Evolutionary conservation across 2,888 invertebrate genomes (phyloP), one percentile per base, ranked within the genome.

Genomic region (Agonopterix arenella): DNA sequence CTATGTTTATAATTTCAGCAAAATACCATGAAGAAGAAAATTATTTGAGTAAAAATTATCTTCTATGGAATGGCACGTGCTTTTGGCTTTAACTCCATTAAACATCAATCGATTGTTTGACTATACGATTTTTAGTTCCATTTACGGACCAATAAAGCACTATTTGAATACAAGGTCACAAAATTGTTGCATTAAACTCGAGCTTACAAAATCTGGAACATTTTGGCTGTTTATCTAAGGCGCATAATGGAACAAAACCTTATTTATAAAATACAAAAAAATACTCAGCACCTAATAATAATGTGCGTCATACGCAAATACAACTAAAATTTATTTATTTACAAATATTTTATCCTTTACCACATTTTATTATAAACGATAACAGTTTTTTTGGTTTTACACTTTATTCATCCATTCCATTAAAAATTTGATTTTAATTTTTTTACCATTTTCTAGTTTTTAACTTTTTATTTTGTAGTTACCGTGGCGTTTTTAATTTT

Each of bases 61-160:
- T 76, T 76, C 80, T 69, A 55, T 56, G 50, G 40, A 62, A 79
- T 84, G 80, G 81, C 79, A 78, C 73, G 75, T 80, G 81, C 81
- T 28, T 28, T 28, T 5, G 28, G 28, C 28, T 28, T 28, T 7
- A 28, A 28, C 28, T 7, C 28, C 28, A 28, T 28, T 28, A 28
- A 28, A 28, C 28, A 28, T 7, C 5, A 28, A 28, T 28, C 28
- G 28, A 4, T 28, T n/a, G n/a, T n/a, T 28, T 28, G 13, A 13
- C 13, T 18, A 4, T 18, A 18, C 2, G 18, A 18, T 18, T 4
- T 4, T 18, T 18, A 18, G 18, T 18, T 18, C 4, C 18, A 18
- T 18, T 18, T 18, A 18, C 18, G 18, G 18, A 18, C 18, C 4
- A 18, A 18, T 2, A 3, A 18, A 4, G 18, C 18, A 1, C 18